Percentiles rank a stretch among this genome's conserved stretches.
Evolutionary conservation across 2,888 invertebrate genomes (phyloP).

Genomic region (Halocaridina rubra): DNA sequence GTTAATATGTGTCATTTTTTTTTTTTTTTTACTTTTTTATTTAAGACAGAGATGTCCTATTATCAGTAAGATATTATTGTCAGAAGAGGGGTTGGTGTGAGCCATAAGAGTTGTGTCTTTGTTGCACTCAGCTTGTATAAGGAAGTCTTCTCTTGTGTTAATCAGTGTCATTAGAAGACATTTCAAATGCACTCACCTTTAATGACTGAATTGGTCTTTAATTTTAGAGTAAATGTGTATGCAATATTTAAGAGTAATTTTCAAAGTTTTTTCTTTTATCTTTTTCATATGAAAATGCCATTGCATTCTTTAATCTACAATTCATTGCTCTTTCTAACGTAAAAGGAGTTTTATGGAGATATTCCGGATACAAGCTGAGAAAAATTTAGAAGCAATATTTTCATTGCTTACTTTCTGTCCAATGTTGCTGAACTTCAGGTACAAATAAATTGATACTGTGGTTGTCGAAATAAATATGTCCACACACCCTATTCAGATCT

Average conservation of each 20-base stretch:
- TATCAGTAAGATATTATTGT: neutral
- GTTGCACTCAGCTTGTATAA: constrained; percentile 4
- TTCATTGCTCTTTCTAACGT: no score
- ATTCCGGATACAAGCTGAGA: neutral
- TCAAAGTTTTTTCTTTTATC: neutral
- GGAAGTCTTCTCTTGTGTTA: neutral
- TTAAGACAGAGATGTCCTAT: neutral
- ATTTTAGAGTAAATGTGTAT: no score
- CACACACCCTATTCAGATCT: neutral
- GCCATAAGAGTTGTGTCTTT: neutral
- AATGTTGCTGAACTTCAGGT: neutral
- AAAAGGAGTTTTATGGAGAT: neutral
- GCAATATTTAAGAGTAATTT: no score
- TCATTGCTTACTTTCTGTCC: constrained; percentile 22
- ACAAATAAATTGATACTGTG: neutral
- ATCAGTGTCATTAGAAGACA: no score
- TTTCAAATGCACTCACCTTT: no score
- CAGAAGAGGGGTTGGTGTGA: neutral
- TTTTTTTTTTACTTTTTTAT: neutral
- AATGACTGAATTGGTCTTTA: no score
- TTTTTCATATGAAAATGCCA: neutral
- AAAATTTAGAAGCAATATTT: neutral
- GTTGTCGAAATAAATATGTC: neutral
- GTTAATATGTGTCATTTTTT: neutral
- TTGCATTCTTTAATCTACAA: no score